phyloP scores from a whole-genome alignment of 1,140 invertebrate species.

The Teleopsis dalmanni region DNA sequence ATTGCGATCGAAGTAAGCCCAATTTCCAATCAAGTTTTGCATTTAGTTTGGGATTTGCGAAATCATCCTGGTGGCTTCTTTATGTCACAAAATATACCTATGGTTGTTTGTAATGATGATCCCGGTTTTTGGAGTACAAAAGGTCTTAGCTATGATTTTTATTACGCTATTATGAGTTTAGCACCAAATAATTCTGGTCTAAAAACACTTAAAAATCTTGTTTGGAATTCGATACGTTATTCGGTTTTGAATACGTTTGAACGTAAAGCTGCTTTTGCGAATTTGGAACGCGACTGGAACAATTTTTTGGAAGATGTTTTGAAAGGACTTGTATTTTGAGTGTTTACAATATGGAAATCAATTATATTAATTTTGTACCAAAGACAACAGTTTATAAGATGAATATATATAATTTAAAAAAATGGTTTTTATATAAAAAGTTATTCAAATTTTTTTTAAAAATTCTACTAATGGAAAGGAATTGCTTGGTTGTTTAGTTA shows the following conservation, averaged over 20 bases:
- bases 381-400: too few species aligned
- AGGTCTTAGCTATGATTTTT: constrained; percentile 64
- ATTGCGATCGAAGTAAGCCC: constrained; percentile 78
- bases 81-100: constrained; percentile 53
- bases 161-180: constrained; percentile 64
- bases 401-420: too few species aligned
- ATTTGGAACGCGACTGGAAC: not conserved
- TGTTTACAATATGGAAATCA: too few species aligned
- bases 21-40: constrained; percentile 68
- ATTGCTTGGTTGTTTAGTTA: too few species aligned
- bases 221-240: constrained; percentile 56
- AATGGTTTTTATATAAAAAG: too few species aligned
- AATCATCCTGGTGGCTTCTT: constrained; percentile 70
- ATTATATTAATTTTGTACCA: too few species aligned
- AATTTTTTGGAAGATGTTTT: not conserved
- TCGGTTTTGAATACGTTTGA: constrained; percentile 17
- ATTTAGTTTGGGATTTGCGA: constrained; percentile 63
- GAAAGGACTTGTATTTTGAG: not conserved
- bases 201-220: constrained; percentile 58
- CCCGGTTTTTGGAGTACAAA: constrained; percentile 58
- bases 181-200: constrained; percentile 55
- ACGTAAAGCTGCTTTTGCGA: not conserved
- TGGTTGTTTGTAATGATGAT: constrained; percentile 62
- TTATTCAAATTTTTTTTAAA: too few species aligned
- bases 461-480: too few species aligned